These are phyloP conservation scores for Emys orbicularis DNA, from an alignment of 2,797 vertebrate species.

Conservation along the genomic window DNA sequence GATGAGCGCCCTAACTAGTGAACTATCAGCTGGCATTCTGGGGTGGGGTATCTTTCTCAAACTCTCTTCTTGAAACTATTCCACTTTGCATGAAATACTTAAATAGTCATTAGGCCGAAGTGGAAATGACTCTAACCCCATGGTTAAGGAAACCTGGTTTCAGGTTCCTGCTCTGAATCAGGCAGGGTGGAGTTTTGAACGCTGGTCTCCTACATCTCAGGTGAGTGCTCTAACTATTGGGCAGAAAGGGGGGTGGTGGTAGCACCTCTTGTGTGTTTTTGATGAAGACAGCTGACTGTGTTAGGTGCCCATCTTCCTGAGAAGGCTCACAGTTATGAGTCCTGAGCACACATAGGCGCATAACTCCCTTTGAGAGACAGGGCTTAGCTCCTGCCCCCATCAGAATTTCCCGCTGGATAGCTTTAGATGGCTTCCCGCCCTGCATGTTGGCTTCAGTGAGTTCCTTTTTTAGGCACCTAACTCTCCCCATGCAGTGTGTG, in stretches of 20 bases:
- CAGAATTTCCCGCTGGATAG: background rate
- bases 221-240: background rate
- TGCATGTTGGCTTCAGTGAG: background rate
- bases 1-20: background rate
- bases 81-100: background rate
- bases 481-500: background rate
- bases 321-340: background rate
- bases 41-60: background rate
- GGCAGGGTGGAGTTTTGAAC: background rate
- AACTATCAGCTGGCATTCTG: background rate
- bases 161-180: background rate
- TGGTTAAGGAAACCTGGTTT: background rate
- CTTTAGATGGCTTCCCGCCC: background rate
- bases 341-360: background rate
- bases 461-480: background rate
- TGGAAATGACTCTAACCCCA: background rate
- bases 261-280: background rate
- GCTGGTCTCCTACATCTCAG: background rate
- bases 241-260: background rate
- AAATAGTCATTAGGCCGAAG: background rate
- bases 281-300: background rate
- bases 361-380: background rate
- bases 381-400: fast-evolving
- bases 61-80: background rate
- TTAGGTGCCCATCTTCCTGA: background rate